phyloP scores from a whole-genome alignment of 1,140 invertebrate species.

The Papilio xuthus region DNA sequence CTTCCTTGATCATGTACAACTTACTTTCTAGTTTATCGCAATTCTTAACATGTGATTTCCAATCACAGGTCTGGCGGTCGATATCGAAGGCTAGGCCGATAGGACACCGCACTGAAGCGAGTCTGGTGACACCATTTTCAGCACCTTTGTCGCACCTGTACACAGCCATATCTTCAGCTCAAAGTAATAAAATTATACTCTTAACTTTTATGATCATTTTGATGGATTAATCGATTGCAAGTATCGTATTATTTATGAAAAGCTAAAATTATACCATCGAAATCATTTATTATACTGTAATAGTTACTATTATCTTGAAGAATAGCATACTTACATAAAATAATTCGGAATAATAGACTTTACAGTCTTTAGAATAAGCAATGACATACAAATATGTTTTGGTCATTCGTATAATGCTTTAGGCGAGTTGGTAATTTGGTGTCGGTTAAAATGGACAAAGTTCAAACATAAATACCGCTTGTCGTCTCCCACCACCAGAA shows the following conservation, averaged over 20 bases:
- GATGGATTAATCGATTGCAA: background rate
- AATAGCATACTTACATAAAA: background rate
- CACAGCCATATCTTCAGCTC: conserved; percentile 70
- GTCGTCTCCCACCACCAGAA: conserved; percentile 26
- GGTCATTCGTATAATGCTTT: background rate
- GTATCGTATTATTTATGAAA: background rate
- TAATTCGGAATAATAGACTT: background rate
- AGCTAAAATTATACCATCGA: background rate
- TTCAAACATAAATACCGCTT: conserved; percentile 32
- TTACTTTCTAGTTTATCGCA: conserved; percentile 96
- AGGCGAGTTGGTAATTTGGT: background rate
- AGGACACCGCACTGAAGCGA: conserved; percentile 93
- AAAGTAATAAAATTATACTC: conserved; percentile 18
- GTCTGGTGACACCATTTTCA: conserved; percentile 91
- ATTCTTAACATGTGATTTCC: conserved; percentile 97
- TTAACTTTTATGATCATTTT: background rate
- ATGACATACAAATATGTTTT: background rate
- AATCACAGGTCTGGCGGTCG: conserved; percentile 96
- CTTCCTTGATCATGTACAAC: conserved; percentile 79
- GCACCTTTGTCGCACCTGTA: conserved; percentile 94
- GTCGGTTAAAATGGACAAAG: conserved; percentile 15
- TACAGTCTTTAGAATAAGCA: background rate
- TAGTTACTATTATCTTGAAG: background rate
- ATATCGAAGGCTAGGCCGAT: conserved; percentile 96
- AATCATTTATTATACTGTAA: background rate